phyloP scores from a whole-genome alignment of 92 coral and sea anemone genomes.

The Porites cylindrica region DNA sequence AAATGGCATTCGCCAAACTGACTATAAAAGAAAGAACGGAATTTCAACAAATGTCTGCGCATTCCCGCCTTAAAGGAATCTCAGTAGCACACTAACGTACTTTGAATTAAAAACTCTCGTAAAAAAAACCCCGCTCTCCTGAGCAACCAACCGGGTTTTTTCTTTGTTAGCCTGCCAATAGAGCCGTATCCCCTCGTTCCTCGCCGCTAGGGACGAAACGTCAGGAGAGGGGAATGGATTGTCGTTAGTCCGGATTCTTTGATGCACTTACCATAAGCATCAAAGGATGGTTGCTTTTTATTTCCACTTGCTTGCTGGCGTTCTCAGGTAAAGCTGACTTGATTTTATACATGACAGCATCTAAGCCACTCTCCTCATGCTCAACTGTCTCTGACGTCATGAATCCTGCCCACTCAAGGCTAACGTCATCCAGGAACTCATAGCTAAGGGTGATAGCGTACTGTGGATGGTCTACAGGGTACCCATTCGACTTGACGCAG shows the following conservation, averaged over 20 bases:
- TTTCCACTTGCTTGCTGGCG: slow-evolving; percentile 89
- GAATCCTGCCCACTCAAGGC: slow-evolving; percentile 86
- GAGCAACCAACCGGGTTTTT: no score
- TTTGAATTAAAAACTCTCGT: no score
- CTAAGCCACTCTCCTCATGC: slow-evolving; percentile 83
- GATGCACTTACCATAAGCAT: slow-evolving; percentile 89
- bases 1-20: no score
- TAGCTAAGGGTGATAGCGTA: slow-evolving; percentile 92
- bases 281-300: slow-evolving; percentile 92
- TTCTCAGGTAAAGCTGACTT: slow-evolving; percentile 97
- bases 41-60: no score
- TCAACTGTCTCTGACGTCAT: slow-evolving; percentile 63
- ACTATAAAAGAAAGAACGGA: no score
- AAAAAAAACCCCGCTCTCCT: no score
- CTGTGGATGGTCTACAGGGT: slow-evolving; percentile 89
- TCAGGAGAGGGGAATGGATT: no score
- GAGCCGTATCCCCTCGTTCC: no score
- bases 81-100: no score
- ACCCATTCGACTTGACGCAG: slow-evolving; percentile 83
- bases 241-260: neutral
- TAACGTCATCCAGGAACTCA: slow-evolving; percentile 97
- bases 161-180: no score
- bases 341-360: slow-evolving; percentile 94
- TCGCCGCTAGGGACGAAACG: no score
- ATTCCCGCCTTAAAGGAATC: no score